Evolutionary conservation across 2,888 invertebrate species (phyloP), one percentile per base, ranked within the genome.

Genomic region (Sussaba pulchella): DNA sequence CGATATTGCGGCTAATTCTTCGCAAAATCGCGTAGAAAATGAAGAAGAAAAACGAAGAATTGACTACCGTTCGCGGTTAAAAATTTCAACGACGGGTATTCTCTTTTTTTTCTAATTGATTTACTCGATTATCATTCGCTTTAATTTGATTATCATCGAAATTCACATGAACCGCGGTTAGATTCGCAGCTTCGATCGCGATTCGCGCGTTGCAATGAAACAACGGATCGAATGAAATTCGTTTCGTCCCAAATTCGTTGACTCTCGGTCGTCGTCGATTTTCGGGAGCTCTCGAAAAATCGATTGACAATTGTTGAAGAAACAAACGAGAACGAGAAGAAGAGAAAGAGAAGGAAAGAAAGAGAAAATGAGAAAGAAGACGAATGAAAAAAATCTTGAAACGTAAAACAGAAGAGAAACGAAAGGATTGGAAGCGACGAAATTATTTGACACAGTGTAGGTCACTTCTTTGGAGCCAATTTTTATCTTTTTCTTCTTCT

Each of bases 221-320:
- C 6, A 31, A 5, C 4, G 4, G 31, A 31, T 31, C 6, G 4
- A 6, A 5, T n/a, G 2, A 54, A 52, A 24, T 24, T 8, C 0
- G 10, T 71, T 59, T 71, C 59, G 59, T 45, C n/a, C 47, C 59
- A 1, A 41, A 54, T 24, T 31, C 47, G 47, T 31, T n/a, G 12
- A 45, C n/a, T 57, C 14, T 41, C 39, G 1, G 1, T 43, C 26
- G 10, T n/a, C n/a, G n/a, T n/a, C 26, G 5, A 26, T 17, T 57
- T 41, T 36, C 41, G 41, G 17, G 4, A 54, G n/a, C 6, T 8
- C 3, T 57, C 17, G 10, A 26, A 24, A 43, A 61, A 61, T 61
- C 12, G 41, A 41, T 41, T 21, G 21, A 4, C 1, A 10, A 21
- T 41, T 17, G n/a, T n/a, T n/a, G n/a, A n/a, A n/a, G n/a, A n/a